These are phyloP conservation scores for Brachyptera risi DNA, from an alignment of 2,888 invertebrate genomes.

Conservation along the genomic window DNA sequence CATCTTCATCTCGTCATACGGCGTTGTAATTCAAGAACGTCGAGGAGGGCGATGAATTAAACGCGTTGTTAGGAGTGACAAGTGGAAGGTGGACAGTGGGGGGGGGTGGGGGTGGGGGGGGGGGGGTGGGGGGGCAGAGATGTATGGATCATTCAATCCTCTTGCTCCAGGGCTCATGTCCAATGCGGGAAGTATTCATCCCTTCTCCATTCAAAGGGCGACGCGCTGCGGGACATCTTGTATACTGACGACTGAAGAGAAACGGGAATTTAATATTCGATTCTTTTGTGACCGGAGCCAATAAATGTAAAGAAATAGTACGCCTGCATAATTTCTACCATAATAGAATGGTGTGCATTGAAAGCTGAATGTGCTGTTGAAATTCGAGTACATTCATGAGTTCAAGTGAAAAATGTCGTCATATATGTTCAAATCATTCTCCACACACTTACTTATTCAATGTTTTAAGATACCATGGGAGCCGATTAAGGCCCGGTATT, in stretches of 20 bases:
- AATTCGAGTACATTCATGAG: too few species aligned
- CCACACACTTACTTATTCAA: too few species aligned
- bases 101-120: neutral
- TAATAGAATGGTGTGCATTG: too few species aligned
- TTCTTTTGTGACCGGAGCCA: constrained; percentile 10
- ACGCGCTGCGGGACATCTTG: neutral
- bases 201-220: neutral
- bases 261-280: constrained; percentile 11
- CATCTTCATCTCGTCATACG: too few species aligned
- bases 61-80: neutral
- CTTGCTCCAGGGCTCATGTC: too few species aligned
- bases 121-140: neutral
- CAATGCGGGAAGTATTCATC: neutral
- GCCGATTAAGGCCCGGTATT: too few species aligned
- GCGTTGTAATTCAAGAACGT: neutral
- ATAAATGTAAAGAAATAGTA: neutral
- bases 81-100: neutral
- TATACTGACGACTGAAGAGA: neutral
- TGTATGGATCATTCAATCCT: too few species aligned
- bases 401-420: too few species aligned
- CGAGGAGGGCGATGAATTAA: neutral
- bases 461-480: too few species aligned
- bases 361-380: too few species aligned
- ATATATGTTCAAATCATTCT: too few species aligned
- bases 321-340: too few species aligned